phyloP scores from a whole-genome alignment of 2,113 vertebrate species.

The Hystrix brachyura region DNA sequence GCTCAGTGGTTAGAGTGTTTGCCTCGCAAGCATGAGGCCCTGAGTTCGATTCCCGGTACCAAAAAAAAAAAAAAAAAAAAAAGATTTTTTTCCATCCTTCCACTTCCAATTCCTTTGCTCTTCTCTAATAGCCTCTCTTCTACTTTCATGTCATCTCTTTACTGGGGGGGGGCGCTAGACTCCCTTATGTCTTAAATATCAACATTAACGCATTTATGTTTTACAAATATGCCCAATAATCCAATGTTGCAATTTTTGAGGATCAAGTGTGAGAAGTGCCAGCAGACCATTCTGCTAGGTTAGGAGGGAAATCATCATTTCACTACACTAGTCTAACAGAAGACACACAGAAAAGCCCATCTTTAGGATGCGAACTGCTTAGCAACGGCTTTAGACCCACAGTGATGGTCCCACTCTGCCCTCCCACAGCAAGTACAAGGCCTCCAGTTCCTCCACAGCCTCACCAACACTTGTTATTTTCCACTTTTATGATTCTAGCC shows the following conservation, averaged over 20 bases:
- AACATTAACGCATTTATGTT: background rate
- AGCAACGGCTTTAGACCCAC: background rate
- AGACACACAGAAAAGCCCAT: background rate
- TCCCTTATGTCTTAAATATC: background rate
- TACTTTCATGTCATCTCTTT: background rate
- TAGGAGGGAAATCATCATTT: background rate
- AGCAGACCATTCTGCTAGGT: background rate
- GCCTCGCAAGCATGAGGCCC: too few relatives aligned
- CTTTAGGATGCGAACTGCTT: background rate
- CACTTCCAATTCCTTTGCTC: background rate
- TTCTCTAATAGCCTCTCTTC: background rate
- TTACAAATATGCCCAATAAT: background rate
- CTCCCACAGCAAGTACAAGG: background rate
- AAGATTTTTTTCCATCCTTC: background rate
- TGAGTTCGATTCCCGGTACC: too few relatives aligned
- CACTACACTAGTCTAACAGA: background rate
- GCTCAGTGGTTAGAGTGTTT: too few relatives aligned
- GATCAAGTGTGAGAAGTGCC: background rate
- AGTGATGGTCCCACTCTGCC: background rate
- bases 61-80: background rate
- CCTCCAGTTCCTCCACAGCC: background rate
- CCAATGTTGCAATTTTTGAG: background rate
- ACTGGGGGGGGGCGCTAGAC: background rate
- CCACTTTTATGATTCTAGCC: background rate
- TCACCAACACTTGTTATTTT: background rate